Evolutionary conservation across 2,888 invertebrate species (phyloP), one percentile per base, ranked within the genome.

Genomic region (Copidosoma aretas): DNA sequence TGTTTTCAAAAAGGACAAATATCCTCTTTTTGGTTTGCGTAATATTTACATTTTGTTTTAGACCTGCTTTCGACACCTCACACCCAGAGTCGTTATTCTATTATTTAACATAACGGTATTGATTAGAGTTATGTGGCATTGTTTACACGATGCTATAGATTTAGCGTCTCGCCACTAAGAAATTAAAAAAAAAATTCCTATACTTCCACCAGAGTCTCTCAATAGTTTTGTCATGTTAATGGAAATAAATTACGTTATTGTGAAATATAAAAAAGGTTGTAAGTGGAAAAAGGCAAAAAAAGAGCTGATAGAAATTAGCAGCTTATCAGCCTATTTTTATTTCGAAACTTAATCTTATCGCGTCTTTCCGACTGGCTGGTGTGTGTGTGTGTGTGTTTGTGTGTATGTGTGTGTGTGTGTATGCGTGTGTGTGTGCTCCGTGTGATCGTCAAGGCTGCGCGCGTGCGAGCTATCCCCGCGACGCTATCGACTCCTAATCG

Each of bases 401-500:
- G n/a, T n/a, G n/a, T n/a, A n/a, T n/a, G n/a, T n/a, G n/a, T n/a
- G n/a, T n/a, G n/a, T n/a, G n/a, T n/a, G n/a, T n/a, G n/a, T n/a
- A n/a, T n/a, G n/a, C n/a, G n/a, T n/a, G n/a, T n/a, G n/a, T n/a
- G n/a, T n/a, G n/a, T n/a, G n/a, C 25, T 22, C 57, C 22, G n/a
- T 60, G 21, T 15, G 57, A 69, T 53, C 53, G 53, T 53, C 64
- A 65, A 62, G 43, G 46, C 25, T 61, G 21, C 43, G 22, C n/a
- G 25, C 22, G 61, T 32, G 32, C 32, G 32, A 32, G 32, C 32
- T 32, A 66, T 69, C 53, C 25, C 24, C 57, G 53, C 64, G 19
- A 43, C 46, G 10, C 57, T 64, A 70, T 54, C 61, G 39, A 24
- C 24, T 61, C 60, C 59, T 67, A 70, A 70, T 67, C 58, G 59